A percentile compares a stretch with the other conserved stretches of the same genome.
Evolutionary conservation across 2,888 invertebrate species (phyloP).

Genomic region (Andrena minutula): DNA sequence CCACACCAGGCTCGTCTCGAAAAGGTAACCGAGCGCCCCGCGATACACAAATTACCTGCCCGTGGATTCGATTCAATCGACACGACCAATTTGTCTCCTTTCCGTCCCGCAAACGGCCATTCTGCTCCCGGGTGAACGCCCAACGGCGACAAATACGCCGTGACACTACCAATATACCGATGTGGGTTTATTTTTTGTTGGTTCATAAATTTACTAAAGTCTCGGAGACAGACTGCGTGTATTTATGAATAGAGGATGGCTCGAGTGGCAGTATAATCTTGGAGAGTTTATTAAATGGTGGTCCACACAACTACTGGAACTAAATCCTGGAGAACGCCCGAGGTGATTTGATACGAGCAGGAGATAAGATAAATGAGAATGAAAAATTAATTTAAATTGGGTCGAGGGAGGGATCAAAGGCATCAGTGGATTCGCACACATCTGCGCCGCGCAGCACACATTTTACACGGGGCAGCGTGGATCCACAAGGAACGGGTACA

Average conservation of each 20-base stretch:
- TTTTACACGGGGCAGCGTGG: constrained; percentile 27
- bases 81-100: constrained; percentile 22
- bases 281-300: neutral
- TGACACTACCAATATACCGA: neutral
- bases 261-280: too few species aligned
- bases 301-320: neutral
- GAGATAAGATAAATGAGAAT: constrained; percentile 8
- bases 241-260: too few species aligned
- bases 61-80: constrained; percentile 39
- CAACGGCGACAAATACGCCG: neutral
- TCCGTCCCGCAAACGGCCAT: constrained; percentile 1
- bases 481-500: constrained; percentile 54
- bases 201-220: too few species aligned
- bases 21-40: constrained; percentile 50
- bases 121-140: constrained; percentile 8
- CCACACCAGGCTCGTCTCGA: constrained; percentile 63
- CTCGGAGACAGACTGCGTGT: too few species aligned
- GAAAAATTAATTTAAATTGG: constrained; percentile 1
- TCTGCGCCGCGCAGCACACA: constrained; percentile 32
- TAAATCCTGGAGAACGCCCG: neutral
- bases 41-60: constrained; percentile 40
- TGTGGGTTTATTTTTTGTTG: too few species aligned
- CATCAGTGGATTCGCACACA: constrained; percentile 36
- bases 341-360: neutral
- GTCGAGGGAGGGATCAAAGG: neutral